Percentiles rank a stretch among this genome's conserved stretches.
Evolutionary conservation across 2,113 vertebrate genomes (phyloP).

Genomic region (Istiophorus platypterus): DNA sequence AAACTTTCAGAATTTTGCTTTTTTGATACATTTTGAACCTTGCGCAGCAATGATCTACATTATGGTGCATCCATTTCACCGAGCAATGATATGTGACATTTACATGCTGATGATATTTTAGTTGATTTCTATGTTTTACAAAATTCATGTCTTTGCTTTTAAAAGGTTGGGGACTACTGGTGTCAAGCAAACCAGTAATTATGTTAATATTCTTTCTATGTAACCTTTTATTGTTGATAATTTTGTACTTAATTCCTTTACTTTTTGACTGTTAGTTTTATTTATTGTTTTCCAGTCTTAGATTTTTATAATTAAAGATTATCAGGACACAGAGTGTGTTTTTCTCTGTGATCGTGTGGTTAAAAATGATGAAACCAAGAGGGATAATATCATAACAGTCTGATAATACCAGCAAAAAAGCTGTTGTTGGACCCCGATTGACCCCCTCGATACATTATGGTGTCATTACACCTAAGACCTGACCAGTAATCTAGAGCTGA

Average conservation of each 20-base stretch:
- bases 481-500: too few relatives aligned
- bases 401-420: neutral
- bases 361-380: neutral
- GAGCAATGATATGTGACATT: constrained; percentile 15
- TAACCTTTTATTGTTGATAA: constrained; percentile 62
- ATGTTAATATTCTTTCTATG: constrained; percentile 56
- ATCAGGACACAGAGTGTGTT: constrained; percentile 23
- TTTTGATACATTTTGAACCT: neutral
- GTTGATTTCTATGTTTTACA: constrained; percentile 17
- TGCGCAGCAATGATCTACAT: constrained; percentile 13
- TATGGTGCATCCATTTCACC: neutral
- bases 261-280: constrained; percentile 68
- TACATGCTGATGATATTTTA: constrained; percentile 20
- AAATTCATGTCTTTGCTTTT: constrained; percentile 22
- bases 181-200: constrained; percentile 33
- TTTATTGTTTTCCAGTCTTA: constrained; percentile 79
- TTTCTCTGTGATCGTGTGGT: constrained; percentile 29
- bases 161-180: constrained; percentile 24
- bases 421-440: too few relatives aligned
- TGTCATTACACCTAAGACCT: neutral
- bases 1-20: constrained; percentile 13
- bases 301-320: constrained; percentile 77
- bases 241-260: constrained; percentile 61
- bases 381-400: neutral
- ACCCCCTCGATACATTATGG: too few relatives aligned